Percentiles rank a stretch among this genome's conserved stretches.
Conservation (phyloP, 2,113 vertebrate species). For the Zeus faber region DNA sequence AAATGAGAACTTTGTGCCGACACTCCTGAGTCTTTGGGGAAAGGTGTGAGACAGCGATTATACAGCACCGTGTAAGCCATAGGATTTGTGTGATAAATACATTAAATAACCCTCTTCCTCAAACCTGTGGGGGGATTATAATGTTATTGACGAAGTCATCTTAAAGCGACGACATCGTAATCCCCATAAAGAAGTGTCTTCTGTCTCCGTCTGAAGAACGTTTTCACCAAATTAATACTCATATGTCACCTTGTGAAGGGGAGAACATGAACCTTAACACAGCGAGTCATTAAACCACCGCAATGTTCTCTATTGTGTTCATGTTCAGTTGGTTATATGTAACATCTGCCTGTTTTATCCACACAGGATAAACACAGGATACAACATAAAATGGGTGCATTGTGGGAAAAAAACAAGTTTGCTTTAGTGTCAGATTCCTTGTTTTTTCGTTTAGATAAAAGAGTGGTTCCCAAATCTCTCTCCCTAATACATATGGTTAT, state of each 20-base stretch:
- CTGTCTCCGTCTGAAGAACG: constrained; percentile 5
- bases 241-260: neutral
- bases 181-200: constrained; percentile 38
- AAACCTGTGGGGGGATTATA: constrained; percentile 39
- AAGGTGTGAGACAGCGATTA: constrained; percentile 65
- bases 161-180: constrained; percentile 51
- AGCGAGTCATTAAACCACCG: too few relatives aligned
- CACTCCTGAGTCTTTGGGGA: constrained; percentile 84
- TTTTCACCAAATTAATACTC: constrained; percentile 17
- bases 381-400: too few relatives aligned
- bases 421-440: too few relatives aligned
- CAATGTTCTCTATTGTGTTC: neutral
- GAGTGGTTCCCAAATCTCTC: too few relatives aligned
- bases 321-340: neutral
- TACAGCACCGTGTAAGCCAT: constrained; percentile 48
- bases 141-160: constrained; percentile 18
- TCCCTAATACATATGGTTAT: too few relatives aligned
- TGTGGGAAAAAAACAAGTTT: too few relatives aligned
- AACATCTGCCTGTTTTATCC: neutral
- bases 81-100: constrained; percentile 88
- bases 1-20: constrained; percentile 91
- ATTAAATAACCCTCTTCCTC: constrained; percentile 75
- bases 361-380: neutral
- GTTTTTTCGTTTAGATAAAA: too few relatives aligned
- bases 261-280: too few relatives aligned